phyloP scores from a whole-genome alignment of 2,888 invertebrate genomes.

The Adineta ricciae region DNA sequence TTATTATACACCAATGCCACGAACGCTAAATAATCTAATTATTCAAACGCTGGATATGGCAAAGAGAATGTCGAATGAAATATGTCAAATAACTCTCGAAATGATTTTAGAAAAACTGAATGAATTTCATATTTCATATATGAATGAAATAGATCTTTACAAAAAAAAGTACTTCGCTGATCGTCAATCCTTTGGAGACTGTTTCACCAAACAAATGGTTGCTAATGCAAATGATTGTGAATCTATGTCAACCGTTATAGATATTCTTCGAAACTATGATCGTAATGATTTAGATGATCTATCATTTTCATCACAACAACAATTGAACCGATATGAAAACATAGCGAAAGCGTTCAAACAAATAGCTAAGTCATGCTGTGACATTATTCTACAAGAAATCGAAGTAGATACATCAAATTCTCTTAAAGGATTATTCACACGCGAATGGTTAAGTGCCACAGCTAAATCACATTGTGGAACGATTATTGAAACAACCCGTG shows the following conservation, averaged over 20 bases:
- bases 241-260: neutral
- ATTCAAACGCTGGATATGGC: conserved; percentile 18
- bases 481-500: conserved; percentile 14
- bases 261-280: neutral
- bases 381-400: neutral
- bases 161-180: neutral
- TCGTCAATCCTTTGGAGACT: neutral
- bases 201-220: conserved; percentile 19
- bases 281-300: neutral
- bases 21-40: conserved; percentile 12
- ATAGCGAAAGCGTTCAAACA: neutral
- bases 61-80: neutral
- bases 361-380: neutral
- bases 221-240: conserved; percentile 21
- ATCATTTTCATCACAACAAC: neutral
- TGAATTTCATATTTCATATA: neutral
- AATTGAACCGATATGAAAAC: neutral
- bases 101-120: neutral
- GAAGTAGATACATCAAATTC: neutral
- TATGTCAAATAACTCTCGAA: neutral
- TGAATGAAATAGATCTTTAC: neutral
- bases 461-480: neutral
- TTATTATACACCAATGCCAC: conserved; percentile 1
- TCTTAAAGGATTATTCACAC: conserved; percentile 26
- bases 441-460: conserved; percentile 24